Percentiles rank a stretch among this genome's conserved stretches.
phyloP scores from a whole-genome alignment of 2,888 invertebrate species.

The Thymelicus lineola region DNA sequence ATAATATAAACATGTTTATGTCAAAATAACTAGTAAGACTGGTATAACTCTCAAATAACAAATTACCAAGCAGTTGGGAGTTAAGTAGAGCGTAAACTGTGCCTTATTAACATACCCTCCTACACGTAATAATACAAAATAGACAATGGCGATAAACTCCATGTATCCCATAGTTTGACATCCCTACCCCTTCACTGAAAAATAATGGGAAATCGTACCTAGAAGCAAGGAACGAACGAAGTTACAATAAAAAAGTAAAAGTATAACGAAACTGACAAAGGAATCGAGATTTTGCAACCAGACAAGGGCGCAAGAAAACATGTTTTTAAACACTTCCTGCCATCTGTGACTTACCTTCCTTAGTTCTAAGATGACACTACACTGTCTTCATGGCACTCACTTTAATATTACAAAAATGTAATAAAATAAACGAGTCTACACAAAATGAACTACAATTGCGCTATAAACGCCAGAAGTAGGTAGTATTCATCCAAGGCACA shows the following conservation, averaged over 20 bases:
- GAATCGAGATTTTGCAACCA: conserved; percentile 78
- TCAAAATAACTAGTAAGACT: conserved; percentile 51
- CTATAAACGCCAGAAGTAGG: conserved; percentile 15
- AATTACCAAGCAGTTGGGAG: conserved; percentile 54
- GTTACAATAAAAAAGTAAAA: conserved; percentile 74
- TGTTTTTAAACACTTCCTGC: conserved; percentile 62
- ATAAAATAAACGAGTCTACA: conserved; percentile 28
- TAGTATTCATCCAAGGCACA: conserved; percentile 48
- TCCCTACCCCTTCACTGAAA: conserved; percentile 48
- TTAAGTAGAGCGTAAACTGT: conserved; percentile 63
- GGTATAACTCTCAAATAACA: conserved; percentile 56
- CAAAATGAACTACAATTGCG: conserved; percentile 21
- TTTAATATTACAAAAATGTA: conserved; percentile 46
- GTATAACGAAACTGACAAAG: conserved; percentile 73
- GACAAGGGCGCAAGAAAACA: conserved; percentile 77
- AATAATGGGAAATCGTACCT: conserved; percentile 62
- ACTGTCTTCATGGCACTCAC: conserved; percentile 62
- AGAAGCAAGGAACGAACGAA: conserved; percentile 47
- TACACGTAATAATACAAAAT: background rate
- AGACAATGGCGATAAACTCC: conserved; percentile 26
- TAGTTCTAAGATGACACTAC: conserved; percentile 51
- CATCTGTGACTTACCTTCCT: conserved; percentile 51
- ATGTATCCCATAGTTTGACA: conserved; percentile 39
- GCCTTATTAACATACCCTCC: conserved; percentile 57
- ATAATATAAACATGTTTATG: conserved; percentile 34